Base-by-base conservation (phyloP, 35 echinoderm and acorn worm species). In the Diadema setosum region DNA sequence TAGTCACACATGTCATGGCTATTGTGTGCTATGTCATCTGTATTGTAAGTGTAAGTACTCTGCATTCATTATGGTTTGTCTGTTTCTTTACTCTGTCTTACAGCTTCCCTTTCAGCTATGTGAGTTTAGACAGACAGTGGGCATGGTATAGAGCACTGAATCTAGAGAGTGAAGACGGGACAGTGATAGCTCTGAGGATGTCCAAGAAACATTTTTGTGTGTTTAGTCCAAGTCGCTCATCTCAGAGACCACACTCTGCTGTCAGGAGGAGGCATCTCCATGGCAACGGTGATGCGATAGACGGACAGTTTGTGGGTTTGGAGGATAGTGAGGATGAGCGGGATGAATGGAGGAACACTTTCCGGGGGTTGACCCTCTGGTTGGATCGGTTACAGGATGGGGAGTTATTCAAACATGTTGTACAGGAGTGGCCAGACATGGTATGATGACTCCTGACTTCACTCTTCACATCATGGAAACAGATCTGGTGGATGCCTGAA, bases 351-450 rank as follows among this genome's bases (percentile, higher is more conserved):
- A 33, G 29, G 61, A 65, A 65, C 36, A 65, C 36, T 33, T 65
- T 65, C 20, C 16, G 36, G 8, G 31, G 83, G 60, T 60, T 85
- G 26, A 5, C 30, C 3, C 34, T 85, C 17, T 85, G 83, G 83
- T 64, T 85, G 21, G 83, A 85, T 85, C 83, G 83, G 18, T 60
- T 85, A 26, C 57, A 61, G 27, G 83, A 85, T 58, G 83, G 83
- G 34, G 60, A 60, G 56, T 58, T 85, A 58, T 25, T 23, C 16
- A 85, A 85, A 39, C n/a, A 63, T 12, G 60, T 33, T 20, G 83
- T 85, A 40, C n/a, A 26, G 5, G 35, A 56, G 3, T 85, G 83
- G 83, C 83, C 83, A 85, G 23, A 34, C 4, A 56, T 85, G 56
- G 83, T 63, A 31, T 85, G 61, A 65, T 18, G 29, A 11, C 3